phyloP scores from a whole-genome alignment of 2,113 vertebrate genomes.

The Phyllostomus discolor region DNA sequence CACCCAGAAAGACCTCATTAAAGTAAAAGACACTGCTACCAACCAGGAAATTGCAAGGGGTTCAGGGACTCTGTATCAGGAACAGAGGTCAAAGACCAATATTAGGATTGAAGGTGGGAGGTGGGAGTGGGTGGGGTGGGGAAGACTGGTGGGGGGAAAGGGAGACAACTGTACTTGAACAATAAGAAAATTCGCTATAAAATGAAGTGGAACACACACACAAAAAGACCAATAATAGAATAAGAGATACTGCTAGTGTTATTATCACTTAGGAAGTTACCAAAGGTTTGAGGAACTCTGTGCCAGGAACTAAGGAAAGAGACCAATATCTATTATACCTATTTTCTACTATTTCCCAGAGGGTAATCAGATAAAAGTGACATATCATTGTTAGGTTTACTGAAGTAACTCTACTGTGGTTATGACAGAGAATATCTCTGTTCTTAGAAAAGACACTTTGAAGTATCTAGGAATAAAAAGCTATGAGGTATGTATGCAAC shows the following conservation, averaged over 20 bases:
- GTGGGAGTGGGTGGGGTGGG: too few species aligned
- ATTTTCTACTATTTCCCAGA: neutral
- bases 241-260: neutral
- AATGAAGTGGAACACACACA: too few species aligned
- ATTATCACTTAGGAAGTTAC: neutral
- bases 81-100: neutral
- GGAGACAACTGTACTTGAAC: too few species aligned
- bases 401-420: neutral
- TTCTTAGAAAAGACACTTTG: neutral
- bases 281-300: neutral
- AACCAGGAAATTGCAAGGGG: neutral
- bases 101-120: neutral
- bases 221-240: neutral
- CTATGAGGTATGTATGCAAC: neutral
- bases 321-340: neutral
- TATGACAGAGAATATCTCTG: neutral
- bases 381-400: neutral
- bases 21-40: neutral
- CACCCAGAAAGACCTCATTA: neutral
- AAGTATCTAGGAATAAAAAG: neutral
- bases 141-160: too few species aligned
- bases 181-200: too few species aligned
- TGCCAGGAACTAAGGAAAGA: neutral
- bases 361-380: neutral
- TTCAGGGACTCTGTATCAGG: neutral